Conservation (phyloP, 2,797 vertebrate species). For the Uromys caudimaculatus region DNA sequence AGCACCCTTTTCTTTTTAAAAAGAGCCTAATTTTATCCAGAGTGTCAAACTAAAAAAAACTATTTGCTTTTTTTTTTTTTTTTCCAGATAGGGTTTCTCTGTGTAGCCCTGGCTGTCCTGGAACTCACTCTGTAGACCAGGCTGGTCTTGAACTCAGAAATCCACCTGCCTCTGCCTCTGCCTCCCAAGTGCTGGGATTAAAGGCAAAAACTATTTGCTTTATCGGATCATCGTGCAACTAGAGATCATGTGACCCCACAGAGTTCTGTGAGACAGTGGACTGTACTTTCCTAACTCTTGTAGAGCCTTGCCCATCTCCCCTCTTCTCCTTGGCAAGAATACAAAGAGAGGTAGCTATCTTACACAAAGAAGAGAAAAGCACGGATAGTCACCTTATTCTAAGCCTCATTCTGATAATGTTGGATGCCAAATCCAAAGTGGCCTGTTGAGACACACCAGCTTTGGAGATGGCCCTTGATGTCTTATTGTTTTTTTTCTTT, state of each 20-base stretch:
- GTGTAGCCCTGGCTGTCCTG: too few relatives aligned
- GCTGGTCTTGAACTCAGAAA: too few relatives aligned
- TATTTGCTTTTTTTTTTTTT: too few relatives aligned
- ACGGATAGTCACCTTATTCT: background rate
- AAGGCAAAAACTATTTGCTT: too few relatives aligned
- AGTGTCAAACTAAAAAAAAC: constrained; percentile 8
- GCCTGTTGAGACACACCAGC: background rate
- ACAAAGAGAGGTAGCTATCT: background rate
- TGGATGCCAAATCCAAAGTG: background rate
- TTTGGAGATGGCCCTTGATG: background rate
- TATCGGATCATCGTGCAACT: background rate
- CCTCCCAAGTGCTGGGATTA: too few relatives aligned
- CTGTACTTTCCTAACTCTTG: background rate
- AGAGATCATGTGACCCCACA: background rate
- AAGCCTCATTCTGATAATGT: background rate
- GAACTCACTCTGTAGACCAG: too few relatives aligned
- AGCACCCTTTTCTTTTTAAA: background rate
- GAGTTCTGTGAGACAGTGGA: background rate
- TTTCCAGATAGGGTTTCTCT: too few relatives aligned
- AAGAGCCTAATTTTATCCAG: constrained; percentile 9
- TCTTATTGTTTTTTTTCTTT: background rate
- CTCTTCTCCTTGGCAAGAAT: background rate
- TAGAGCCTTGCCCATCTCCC: background rate
- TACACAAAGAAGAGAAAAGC: background rate
- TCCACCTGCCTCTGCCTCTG: too few relatives aligned